Conservation (phyloP, 1,140 invertebrate species). For the Macrobrachium nipponense region DNA sequence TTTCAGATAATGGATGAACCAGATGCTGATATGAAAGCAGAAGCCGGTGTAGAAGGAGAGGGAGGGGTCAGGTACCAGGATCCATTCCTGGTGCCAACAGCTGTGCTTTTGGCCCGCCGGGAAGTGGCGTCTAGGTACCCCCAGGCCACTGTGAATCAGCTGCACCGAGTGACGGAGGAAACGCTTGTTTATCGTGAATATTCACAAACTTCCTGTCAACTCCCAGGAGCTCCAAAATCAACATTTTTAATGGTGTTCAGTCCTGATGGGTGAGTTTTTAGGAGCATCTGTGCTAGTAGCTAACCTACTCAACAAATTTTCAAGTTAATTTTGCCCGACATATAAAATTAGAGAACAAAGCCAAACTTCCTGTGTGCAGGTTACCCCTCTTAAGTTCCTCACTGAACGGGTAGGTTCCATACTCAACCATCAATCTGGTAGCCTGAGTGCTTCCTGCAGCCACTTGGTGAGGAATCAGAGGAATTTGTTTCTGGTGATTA, state of each 20-base stretch:
- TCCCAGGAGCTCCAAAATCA: slow-evolving; percentile 80
- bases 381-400: too few relatives aligned
- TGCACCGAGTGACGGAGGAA: slow-evolving; percentile 39
- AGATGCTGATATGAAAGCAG: slow-evolving; percentile 32
- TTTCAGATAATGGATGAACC: slow-evolving; percentile 22
- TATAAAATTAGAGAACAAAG: not conserved
- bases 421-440: too few relatives aligned
- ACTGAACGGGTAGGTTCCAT: too few relatives aligned
- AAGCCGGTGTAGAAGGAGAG: slow-evolving; percentile 13
- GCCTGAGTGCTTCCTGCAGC: too few relatives aligned
- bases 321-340: not conserved
- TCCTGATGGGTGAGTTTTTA: slow-evolving; percentile 79
- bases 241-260: slow-evolving; percentile 89
- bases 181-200: slow-evolving; percentile 40
- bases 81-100: slow-evolving; percentile 28
- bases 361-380: not conserved
- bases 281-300: too few relatives aligned
- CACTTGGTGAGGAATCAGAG: too few relatives aligned
- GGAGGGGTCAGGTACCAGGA: slow-evolving; percentile 10
- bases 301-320: not conserved
- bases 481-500: too few relatives aligned
- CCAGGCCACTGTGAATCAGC: slow-evolving; percentile 33
- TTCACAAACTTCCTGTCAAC: slow-evolving; percentile 71
- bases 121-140: slow-evolving; percentile 34
- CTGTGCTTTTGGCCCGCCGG: slow-evolving; percentile 40